Conservation (phyloP, 2,888 invertebrate species). For the Teinopalpus imperialis region DNA sequence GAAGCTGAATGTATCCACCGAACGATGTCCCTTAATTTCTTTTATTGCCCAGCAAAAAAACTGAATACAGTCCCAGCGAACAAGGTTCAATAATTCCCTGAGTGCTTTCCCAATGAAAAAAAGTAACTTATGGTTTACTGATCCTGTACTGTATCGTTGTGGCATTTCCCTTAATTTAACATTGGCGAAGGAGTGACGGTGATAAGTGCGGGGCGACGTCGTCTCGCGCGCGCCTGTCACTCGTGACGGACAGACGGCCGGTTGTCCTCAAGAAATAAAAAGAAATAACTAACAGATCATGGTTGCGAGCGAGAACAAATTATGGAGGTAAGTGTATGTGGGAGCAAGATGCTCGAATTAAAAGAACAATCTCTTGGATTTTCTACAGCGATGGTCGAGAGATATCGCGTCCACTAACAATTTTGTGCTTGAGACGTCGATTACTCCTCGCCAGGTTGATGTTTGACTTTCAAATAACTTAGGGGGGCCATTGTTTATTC, state of each 20-base stretch:
- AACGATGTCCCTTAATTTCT: constrained; percentile 54
- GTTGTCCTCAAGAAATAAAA: constrained; percentile 51
- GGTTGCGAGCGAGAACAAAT: constrained; percentile 40
- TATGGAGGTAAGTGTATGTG: constrained; percentile 28
- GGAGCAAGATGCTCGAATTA: constrained; percentile 42
- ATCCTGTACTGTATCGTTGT: constrained; percentile 52
- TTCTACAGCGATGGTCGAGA: constrained; percentile 46
- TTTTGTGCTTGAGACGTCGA: constrained; percentile 66
- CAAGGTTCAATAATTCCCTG: constrained; percentile 45
- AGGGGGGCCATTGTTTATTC: constrained; percentile 56
- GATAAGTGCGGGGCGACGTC: constrained; percentile 53
- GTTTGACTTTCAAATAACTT: constrained; percentile 67
- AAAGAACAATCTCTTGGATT: constrained; percentile 44
- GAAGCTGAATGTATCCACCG: constrained; percentile 48
- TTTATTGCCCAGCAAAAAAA: constrained; percentile 45
- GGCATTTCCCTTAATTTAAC: constrained; percentile 66
- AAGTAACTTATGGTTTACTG: constrained; percentile 32
- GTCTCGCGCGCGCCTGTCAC: constrained; percentile 54
- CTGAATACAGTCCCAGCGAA: constrained; percentile 43
- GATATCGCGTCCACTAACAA: constrained; percentile 51
- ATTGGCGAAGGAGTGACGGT: constrained; percentile 46
- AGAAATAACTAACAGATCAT: constrained; percentile 47
- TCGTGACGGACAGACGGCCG: constrained; percentile 55
- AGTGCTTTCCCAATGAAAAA: constrained; percentile 28
- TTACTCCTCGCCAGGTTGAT: constrained; percentile 50